These are phyloP conservation scores for Threskiornis aethiopicus DNA, from an alignment of 2,797 vertebrate genomes.

Conservation along the genomic window DNA sequence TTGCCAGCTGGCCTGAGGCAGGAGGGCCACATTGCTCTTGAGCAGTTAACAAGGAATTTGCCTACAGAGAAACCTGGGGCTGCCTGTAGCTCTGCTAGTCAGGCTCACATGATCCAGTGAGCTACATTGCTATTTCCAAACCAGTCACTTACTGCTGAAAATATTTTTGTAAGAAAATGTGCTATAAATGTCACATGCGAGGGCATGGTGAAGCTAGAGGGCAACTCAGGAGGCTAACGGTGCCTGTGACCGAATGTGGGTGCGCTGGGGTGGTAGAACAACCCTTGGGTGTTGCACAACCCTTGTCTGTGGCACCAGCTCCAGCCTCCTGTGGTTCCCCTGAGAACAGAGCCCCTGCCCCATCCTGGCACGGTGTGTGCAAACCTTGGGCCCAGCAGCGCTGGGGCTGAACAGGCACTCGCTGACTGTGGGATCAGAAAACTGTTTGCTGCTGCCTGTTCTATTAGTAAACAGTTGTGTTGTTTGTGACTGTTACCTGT, in stretches of 20 bases:
- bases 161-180: conserved; percentile 46
- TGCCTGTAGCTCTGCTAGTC: not conserved
- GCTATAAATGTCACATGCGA: conserved; percentile 30
- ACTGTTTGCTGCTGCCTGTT: not conserved
- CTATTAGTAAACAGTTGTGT: too few relatives aligned
- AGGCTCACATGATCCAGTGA: conserved; percentile 11
- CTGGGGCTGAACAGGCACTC: not conserved
- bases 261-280: not conserved
- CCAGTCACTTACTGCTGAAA: conserved; percentile 1
- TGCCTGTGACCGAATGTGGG: fast-evolving
- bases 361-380: not conserved
- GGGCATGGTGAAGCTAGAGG: not conserved
- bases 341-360: not conserved
- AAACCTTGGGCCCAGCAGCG: not conserved
- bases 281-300: too few relatives aligned
- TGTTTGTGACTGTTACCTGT: not conserved
- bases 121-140: conserved; percentile 51
- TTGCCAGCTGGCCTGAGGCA: conserved; percentile 8
- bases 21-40: not conserved
- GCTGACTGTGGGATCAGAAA: fast-evolving
- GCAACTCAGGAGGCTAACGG: fast-evolving
- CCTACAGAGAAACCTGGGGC: not conserved
- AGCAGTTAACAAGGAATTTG: not conserved
- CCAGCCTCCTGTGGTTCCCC: not conserved
- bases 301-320: not conserved